Percentiles rank a stretch among this genome's conserved stretches.
These are phyloP conservation scores for Sinocyclocheilus grahami DNA, from an alignment of 2,113 vertebrate genomes.

Conservation along the genomic window DNA sequence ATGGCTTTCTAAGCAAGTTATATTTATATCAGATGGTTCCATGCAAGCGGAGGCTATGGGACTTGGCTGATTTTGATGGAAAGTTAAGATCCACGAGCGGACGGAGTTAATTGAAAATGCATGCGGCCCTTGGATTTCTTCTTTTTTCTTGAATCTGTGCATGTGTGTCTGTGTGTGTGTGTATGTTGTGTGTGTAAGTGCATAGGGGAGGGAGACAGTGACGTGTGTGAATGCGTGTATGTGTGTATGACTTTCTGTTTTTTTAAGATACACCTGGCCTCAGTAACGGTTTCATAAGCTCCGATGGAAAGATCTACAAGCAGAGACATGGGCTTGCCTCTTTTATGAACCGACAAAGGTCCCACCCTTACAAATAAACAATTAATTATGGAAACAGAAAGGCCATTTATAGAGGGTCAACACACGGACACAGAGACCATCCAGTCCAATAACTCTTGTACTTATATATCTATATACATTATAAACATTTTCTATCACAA, in stretches of 20 bases:
- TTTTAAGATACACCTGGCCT: conserved; percentile 48
- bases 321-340: conserved; percentile 53
- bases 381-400: conserved; percentile 67
- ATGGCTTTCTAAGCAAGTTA: conserved; percentile 73
- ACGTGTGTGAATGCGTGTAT: not conserved
- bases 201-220: not conserved
- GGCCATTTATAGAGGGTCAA: conserved; percentile 60
- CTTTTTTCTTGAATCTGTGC: conserved; percentile 45
- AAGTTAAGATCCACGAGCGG: conserved; percentile 64
- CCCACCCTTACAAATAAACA: conserved; percentile 78
- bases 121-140: conserved; percentile 58
- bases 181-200: not conserved
- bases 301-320: conserved; percentile 68
- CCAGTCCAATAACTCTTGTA: conserved; percentile 30
- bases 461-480: conserved; percentile 33
- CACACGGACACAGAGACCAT: not conserved
- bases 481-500: not conserved
- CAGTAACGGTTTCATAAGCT: conserved; percentile 60
- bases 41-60: conserved; percentile 62
- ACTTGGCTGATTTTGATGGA: conserved; percentile 60
- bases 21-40: conserved; percentile 78
- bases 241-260: conserved; percentile 16
- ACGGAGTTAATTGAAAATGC: conserved; percentile 66
- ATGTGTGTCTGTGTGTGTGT: conserved; percentile 30
- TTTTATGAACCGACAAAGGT: conserved; percentile 77